Evolutionary conservation across 2,888 invertebrate genomes (phyloP).

Genomic region (Trissolcus brochymenae): DNA sequence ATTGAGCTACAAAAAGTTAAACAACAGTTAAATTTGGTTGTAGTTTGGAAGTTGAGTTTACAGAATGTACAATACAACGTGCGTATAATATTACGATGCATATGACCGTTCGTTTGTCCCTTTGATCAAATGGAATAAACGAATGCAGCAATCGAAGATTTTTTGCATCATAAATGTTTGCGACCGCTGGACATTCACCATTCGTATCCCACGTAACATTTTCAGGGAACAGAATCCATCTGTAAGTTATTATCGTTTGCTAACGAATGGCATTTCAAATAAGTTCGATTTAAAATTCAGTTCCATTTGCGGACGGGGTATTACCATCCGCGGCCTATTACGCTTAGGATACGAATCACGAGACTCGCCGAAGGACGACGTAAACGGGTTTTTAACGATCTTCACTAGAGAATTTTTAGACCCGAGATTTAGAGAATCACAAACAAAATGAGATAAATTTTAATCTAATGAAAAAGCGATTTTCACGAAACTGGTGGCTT

Average conservation of each 20-base stretch:
- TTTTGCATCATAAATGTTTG: conserved; percentile 40
- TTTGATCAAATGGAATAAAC: conserved; percentile 54
- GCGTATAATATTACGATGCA: conserved; percentile 36
- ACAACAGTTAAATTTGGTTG: conserved; percentile 25
- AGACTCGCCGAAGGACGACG: conserved; percentile 31
- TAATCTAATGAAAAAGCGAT: neutral
- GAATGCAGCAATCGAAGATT: conserved; percentile 40
- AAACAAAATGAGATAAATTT: conserved; percentile 19
- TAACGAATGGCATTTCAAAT: conserved; percentile 56
- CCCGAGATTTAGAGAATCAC: conserved; percentile 22
- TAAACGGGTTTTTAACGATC: conserved; percentile 49
- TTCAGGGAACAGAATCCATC: conserved; percentile 48
- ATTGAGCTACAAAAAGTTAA: too few relatives aligned
- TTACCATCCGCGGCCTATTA: conserved; percentile 53
- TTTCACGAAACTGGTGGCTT: too few relatives aligned
- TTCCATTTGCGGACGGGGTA: conserved; percentile 49
- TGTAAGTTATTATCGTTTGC: conserved; percentile 53
- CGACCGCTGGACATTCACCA: conserved; percentile 38
- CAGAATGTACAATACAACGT: conserved; percentile 38
- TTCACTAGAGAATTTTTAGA: conserved; percentile 34
- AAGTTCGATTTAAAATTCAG: conserved; percentile 54
- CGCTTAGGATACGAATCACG: conserved; percentile 47
- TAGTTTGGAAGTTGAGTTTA: conserved; percentile 37
- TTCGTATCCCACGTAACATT: conserved; percentile 53
- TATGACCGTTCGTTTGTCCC: conserved; percentile 47